phyloP scores from a whole-genome alignment of 2,113 vertebrate genomes.

The Piprites chloris region DNA sequence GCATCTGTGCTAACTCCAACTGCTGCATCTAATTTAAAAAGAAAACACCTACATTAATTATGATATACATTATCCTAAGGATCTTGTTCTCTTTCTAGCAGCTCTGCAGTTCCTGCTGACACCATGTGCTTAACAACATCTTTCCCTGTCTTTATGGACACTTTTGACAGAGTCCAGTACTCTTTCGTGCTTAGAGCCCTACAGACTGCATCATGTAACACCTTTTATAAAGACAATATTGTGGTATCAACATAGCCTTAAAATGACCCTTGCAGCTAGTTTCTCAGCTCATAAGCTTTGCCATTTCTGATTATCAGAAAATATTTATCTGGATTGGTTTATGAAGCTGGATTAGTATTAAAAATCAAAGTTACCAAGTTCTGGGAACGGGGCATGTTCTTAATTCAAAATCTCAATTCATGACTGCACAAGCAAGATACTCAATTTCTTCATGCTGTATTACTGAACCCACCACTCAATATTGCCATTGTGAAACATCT shows the following conservation, averaged over 20 bases:
- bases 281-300: neutral
- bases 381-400: neutral
- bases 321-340: neutral
- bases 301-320: neutral
- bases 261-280: neutral
- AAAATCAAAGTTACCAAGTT: neutral
- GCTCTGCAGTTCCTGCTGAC: neutral
- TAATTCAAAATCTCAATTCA: neutral
- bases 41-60: neutral
- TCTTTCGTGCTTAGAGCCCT: neutral
- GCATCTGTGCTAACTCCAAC: conserved; percentile 86
- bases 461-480: neutral
- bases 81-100: neutral
- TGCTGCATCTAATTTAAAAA: conserved; percentile 83
- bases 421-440: neutral
- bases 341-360: neutral
- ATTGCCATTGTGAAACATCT: neutral
- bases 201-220: neutral
- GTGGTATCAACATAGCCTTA: neutral
- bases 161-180: neutral
- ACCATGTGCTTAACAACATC: neutral
- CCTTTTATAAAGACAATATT: neutral
- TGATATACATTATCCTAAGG: neutral
- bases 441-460: neutral
- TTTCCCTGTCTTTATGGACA: neutral